A percentile compares a stretch with the other conserved stretches of the same genome.
Evolutionary conservation across 2,888 invertebrate species (phyloP).

Genomic region (Lagria hirta): DNA sequence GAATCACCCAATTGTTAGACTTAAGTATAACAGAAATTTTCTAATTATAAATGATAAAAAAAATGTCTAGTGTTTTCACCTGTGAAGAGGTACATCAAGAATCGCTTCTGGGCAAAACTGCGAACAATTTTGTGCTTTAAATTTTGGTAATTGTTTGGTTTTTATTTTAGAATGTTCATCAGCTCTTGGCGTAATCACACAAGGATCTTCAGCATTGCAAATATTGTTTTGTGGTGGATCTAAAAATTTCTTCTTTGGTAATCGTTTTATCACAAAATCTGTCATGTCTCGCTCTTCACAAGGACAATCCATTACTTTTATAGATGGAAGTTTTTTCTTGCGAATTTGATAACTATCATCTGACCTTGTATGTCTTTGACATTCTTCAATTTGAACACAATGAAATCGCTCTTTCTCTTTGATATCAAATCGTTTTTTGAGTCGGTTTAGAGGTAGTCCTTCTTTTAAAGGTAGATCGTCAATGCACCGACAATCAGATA

Average conservation of each 20-base stretch:
- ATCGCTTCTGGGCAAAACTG: slow-evolving; percentile 15
- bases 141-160: slow-evolving; percentile 26
- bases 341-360: slow-evolving; percentile 24
- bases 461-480: slow-evolving; percentile 14
- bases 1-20: too few relatives aligned
- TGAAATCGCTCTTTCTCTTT: neutral
- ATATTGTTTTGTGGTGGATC: slow-evolving; percentile 17
- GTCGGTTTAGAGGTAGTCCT: slow-evolving; percentile 24
- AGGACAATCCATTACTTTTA: slow-evolving; percentile 14
- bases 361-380: slow-evolving; percentile 18
- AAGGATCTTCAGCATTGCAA: slow-evolving; percentile 7
- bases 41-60: too few relatives aligned
- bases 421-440: slow-evolving; percentile 17
- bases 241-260: slow-evolving; percentile 17
- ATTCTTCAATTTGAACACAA: neutral
- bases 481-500: slow-evolving; percentile 17
- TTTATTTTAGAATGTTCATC: slow-evolving; percentile 17
- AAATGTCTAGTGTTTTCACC: slow-evolving; percentile 13
- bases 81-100: slow-evolving; percentile 6
- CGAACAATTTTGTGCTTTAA: slow-evolving; percentile 22
- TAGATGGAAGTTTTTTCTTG: slow-evolving; percentile 23
- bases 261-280: slow-evolving; percentile 17
- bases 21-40: too few relatives aligned
- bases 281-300: slow-evolving; percentile 17
- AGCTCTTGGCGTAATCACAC: slow-evolving; percentile 21